Evolutionary conservation across 1,140 invertebrate genomes (phyloP).

Genomic region (Meloidogyne exigua): DNA sequence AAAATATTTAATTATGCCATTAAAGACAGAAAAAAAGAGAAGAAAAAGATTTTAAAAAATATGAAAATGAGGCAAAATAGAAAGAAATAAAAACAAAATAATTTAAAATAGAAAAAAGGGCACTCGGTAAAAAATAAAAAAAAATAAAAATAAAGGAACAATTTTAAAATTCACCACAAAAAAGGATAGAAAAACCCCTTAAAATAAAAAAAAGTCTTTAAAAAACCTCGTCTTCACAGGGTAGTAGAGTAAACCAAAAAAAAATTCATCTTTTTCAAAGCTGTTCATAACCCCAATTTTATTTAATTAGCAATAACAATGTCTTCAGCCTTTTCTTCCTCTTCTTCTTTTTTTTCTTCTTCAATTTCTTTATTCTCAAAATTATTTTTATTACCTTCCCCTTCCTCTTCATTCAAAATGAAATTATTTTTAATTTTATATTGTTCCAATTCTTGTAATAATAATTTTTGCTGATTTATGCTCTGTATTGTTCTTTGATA

Average conservation of each 20-base stretch:
- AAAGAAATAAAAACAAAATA: neutral
- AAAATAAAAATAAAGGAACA: neutral
- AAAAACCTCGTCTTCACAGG: neutral
- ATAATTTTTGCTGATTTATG: slow-evolving; percentile 52
- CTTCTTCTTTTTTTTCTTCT: slow-evolving; percentile 17
- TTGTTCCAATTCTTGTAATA: slow-evolving; percentile 46
- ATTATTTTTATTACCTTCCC: neutral
- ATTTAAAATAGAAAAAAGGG: too few species aligned
- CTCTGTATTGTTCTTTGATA: slow-evolving; percentile 62
- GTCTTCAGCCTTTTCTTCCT: neutral
- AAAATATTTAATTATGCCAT: too few species aligned
- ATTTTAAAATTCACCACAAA: too few species aligned
- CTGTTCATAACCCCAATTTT: too few species aligned
- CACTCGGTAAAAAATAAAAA: neutral
- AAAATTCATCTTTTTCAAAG: neutral
- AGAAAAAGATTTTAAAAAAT: too few species aligned
- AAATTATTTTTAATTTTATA: slow-evolving; percentile 33
- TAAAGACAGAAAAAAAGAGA: too few species aligned
- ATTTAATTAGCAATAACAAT: too few species aligned
- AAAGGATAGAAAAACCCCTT: neutral
- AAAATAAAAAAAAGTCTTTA: neutral
- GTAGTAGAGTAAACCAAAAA: too few species aligned
- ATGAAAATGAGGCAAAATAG: neutral
- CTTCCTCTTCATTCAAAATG: slow-evolving; percentile 15
- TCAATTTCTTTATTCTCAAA: too few species aligned